Base-by-base conservation (phyloP, 2,797 vertebrate species). In the Pempheris klunzingeri region DNA sequence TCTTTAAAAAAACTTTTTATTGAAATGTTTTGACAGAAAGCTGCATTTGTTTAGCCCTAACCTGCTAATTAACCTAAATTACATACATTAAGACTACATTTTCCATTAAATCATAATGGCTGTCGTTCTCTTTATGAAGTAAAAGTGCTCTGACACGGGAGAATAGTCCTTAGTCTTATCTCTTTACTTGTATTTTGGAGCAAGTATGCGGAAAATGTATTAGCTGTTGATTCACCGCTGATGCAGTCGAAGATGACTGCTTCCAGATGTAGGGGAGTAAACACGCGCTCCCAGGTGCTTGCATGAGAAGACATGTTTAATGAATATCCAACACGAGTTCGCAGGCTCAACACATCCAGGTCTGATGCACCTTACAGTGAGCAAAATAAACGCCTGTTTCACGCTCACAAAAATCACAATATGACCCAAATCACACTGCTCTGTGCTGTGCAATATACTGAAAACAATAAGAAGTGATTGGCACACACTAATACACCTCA, bases 181-280 rank as follows among this genome's bases (percentile, higher is more conserved):
- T 7, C 17, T 34, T 49, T 61, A 5, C 39, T 58, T 39, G 2
- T 66, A 44, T 70, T 73, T 32, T 20, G 18, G 34, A 18, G 14
- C 53, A 63, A 17, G 44, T 71, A 5, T 59, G 67, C 68, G 77
- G 53, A 49, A 73, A 68, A 65, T 18, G n/a, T 46, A 17, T 60
- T 53, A 52, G 71, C 54, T 67, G 71, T 77, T 77, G 74, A 79
- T 57, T 76, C 58, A 66, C 36, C 68, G 74, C 66, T 86, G 61
- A 71, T 61, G 74, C 67, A 69, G 46, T 66, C 66, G 15, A 74
- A 58, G 50, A 75, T 52, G 34, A 73, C 64, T 81, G 59, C 59
- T 70, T 77, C 70, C 82, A 81, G 80, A 81, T 83, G 67, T 65
- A 64, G 17, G 39, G 58, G 65, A 70, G 66, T 82, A 41, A 41